phyloP scores from a whole-genome alignment of 2,888 invertebrate genomes.

The Callinectes sapidus region DNA sequence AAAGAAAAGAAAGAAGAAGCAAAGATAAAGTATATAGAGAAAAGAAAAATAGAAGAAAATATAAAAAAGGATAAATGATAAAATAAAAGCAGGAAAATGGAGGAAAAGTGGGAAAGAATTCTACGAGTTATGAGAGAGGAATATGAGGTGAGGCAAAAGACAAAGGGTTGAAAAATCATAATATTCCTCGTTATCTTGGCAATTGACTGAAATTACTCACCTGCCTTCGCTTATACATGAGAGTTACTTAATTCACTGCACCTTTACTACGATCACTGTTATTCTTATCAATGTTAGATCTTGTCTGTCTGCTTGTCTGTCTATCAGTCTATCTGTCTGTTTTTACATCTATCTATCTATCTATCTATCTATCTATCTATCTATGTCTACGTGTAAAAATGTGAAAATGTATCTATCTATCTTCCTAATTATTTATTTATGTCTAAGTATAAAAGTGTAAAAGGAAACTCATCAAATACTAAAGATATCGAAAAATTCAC shows the following conservation, averaged over 20 bases:
- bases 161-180: background rate
- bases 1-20: background rate
- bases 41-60: too few species aligned
- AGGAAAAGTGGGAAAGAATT: too few species aligned
- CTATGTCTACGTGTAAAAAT: too few species aligned
- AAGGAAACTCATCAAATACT: too few species aligned
- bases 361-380: too few species aligned
- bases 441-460: too few species aligned
- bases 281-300: background rate
- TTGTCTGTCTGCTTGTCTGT: too few species aligned
- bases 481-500: too few species aligned
- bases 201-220: background rate
- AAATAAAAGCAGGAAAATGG: background rate
- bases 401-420: too few species aligned
- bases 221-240: background rate
- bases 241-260: background rate
- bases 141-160: background rate
- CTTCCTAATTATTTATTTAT: too few species aligned
- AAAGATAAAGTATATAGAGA: background rate
- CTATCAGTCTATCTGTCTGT: too few species aligned
- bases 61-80: background rate
- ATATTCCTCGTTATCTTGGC: background rate
- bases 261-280: background rate
- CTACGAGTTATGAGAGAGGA: background rate
- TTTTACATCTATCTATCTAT: too few species aligned